Evolutionary conservation across 2,888 invertebrate genomes (phyloP).

Genomic region (Dryobota labecula): DNA sequence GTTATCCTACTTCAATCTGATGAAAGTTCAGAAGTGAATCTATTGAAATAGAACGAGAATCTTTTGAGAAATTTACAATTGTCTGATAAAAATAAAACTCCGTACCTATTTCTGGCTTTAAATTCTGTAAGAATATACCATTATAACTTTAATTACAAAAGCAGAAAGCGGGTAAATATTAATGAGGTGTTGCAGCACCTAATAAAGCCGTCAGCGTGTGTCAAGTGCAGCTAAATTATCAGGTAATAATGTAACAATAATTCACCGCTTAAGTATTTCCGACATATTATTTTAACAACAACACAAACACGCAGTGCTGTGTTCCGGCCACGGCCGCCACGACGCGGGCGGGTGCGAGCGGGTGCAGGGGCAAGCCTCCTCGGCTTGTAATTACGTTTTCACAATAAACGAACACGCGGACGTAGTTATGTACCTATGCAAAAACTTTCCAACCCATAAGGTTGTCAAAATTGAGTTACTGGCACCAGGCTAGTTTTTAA

Average conservation of each 20-base stretch:
- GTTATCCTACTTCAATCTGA: neutral
- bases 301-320: neutral
- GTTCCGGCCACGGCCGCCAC: too few relatives aligned
- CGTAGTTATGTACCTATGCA: too few relatives aligned
- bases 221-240: neutral
- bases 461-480: too few relatives aligned
- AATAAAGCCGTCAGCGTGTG: constrained; percentile 4
- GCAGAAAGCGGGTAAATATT: neutral
- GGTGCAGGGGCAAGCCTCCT: too few relatives aligned
- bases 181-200: neutral
- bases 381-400: constrained; percentile 29
- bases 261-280: constrained; percentile 1
- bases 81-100: neutral
- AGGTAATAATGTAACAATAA: constrained; percentile 9
- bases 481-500: too few relatives aligned
- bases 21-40: neutral
- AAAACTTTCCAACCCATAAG: too few relatives aligned
- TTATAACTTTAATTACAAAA: neutral
- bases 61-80: neutral
- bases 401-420: constrained; percentile 23
- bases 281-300: constrained; percentile 7
- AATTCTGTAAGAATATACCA: neutral
- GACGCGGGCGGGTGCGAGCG: too few relatives aligned
- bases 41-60: neutral
- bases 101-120: neutral